Evolutionary conservation across 2,113 vertebrate genomes (phyloP).

Genomic region (Neolamprologus toae): DNA sequence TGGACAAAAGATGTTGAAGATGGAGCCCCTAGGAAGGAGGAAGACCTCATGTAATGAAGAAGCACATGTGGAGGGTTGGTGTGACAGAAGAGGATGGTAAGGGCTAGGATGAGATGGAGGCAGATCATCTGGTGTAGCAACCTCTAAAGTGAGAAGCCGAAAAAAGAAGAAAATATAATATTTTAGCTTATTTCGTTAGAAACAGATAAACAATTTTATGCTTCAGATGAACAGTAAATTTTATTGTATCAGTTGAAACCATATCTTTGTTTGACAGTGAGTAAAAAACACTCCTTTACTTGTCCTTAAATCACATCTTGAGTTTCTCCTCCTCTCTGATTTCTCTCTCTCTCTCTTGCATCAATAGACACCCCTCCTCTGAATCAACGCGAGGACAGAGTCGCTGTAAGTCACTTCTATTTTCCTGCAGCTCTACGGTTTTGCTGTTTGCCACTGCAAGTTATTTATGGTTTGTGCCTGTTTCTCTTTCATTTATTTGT

Average conservation of each 20-base stretch:
- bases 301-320: neutral
- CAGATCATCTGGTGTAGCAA: neutral
- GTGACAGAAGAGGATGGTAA: neutral
- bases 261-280: neutral
- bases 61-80: neutral
- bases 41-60: neutral
- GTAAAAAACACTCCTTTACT: neutral
- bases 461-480: neutral
- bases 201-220: neutral
- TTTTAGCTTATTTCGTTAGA: neutral
- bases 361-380: constrained; percentile 76
- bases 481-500: neutral
- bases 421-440: neutral
- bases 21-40: neutral
- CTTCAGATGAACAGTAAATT: neutral
- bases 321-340: neutral
- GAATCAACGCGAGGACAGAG: constrained; percentile 81
- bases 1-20: neutral
- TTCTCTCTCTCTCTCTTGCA: neutral
- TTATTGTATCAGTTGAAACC: neutral
- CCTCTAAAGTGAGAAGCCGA: neutral
- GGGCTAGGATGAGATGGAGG: neutral
- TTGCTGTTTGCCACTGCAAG: neutral
- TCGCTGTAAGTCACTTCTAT: constrained; percentile 81
- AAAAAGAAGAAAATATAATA: neutral